Evolutionary conservation across 2,797 vertebrate genomes (phyloP), one percentile per base, ranked within the genome.

Genomic region (Denticeps clupeoides): DNA sequence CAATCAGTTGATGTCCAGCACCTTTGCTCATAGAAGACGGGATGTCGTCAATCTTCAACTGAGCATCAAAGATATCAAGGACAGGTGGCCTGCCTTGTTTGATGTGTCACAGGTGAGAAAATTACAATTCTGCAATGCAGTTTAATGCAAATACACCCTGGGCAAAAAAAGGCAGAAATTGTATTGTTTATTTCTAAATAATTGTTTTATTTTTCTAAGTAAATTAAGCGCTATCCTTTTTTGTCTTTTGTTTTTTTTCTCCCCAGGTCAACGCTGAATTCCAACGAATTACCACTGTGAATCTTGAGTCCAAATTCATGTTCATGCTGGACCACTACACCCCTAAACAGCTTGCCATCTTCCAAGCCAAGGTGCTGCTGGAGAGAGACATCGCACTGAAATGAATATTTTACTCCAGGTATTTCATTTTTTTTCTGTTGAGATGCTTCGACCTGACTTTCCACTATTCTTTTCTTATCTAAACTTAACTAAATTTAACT

Each of bases 41-140:
- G 47, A 50, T 21, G 22, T 59, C 7, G 21, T 56, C 28, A 42
- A 4, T 10, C 51, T 40, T 12, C 56, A 60, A 21, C 13, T 59
- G 41, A 56, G 49, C 53, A 49, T 51, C 51, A 55, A 15, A 22
- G 53, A 51, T 4, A 45, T 63, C 47, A 58, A 59, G 26, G 54
- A 63, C 19, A 57, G 60, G 22, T 63, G 53, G 49, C 47, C 53
- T 43, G 29, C 47, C 22, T 51, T 49, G 51, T 64, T 58, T 49
- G 40, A 64, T 37, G 47, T 47, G 11, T 58, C 51, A 4, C 51
- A 58, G 22, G 50, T 51, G 27, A 60, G 49, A 48, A 46, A 25
- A 29, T 40, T 3, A 7, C 15, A 35, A 51, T 51, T 33, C 11
- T 47, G 24, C 32, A 26, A 18, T 47, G 35, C 5, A 47, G 33